Base-by-base conservation (phyloP, 2,888 invertebrate species). In the Lasioglossum vierecki region DNA sequence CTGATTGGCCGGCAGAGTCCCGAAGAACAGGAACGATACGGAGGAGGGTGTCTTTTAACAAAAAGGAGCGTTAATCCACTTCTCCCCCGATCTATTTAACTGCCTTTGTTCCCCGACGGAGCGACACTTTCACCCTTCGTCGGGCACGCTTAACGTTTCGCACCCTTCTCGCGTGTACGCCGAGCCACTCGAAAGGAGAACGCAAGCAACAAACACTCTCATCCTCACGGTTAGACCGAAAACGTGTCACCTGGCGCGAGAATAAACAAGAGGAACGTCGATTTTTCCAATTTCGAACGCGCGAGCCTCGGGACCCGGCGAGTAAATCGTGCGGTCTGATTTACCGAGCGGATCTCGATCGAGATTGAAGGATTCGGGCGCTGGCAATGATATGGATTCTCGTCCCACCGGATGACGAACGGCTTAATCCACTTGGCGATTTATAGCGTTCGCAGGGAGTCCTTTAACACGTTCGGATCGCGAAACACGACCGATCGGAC, bases 31-130 rank as follows among this genome's bases (percentile, higher is more conserved):
- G 73, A 73, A 79, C 75, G 85, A 76, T 84, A 76, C 57, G n/a
- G 22, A 57, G 41, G 66, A 53, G 82, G 79, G 83, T 76, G 68
- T 60, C 70, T 79, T 26, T 68, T 76, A 83, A 81, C 82, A 72
- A 84, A 90, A 85, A 84, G 78, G 79, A 84, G 57, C 82, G 76
- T 85, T 85, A 87, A 88, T 88, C 73, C 84, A 80, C 88, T 90
- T 88, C 84, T 76, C 71, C 83, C 83, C 79, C 87, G 84, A 90
- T 90, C 90, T 84, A 90, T 90, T 90, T 87, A 88, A 88, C 83
- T 70, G 84, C 83, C 82, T 88, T 88, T 88, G 88, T 89, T 84
- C 84, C 68, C 44, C 80, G 76, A 73, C 82, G 76, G 70, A 83
- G 72, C 35, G 41, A 74, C 78, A 81, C 84, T 83, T 79, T 79